Evolutionary conservation across 2,113 vertebrate genomes (phyloP).

Genomic region (Ophthalmolycus amberensis): DNA sequence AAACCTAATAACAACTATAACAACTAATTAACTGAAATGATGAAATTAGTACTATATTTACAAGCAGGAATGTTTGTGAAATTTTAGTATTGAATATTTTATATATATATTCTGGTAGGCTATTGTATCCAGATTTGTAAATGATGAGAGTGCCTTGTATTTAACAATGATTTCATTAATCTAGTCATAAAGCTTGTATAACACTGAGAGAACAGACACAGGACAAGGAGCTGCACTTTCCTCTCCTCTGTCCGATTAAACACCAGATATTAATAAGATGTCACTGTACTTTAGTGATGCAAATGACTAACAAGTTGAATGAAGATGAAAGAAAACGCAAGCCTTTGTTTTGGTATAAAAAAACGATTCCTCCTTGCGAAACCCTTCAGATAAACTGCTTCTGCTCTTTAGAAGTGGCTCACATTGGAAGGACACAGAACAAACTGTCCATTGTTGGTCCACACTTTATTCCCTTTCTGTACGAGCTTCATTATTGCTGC

Average conservation of each 20-base stretch:
- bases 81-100: neutral
- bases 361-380: conserved; percentile 54
- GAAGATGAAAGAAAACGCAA: conserved; percentile 51
- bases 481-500: conserved; percentile 67
- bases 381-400: conserved; percentile 64
- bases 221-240: neutral
- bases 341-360: conserved; percentile 54
- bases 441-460: conserved; percentile 76
- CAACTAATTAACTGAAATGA: neutral
- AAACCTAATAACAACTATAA: neutral
- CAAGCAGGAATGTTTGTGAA: too few relatives aligned
- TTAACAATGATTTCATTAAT: neutral
- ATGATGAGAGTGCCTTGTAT: neutral
- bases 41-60: neutral
- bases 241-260: conserved; percentile 3
- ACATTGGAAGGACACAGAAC: conserved; percentile 76
- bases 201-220: neutral
- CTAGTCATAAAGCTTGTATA: neutral
- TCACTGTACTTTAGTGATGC: neutral
- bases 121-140: neutral
- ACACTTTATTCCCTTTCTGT: conserved; percentile 66
- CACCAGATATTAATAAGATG: conserved; percentile 9
- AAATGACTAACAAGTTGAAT: conserved; percentile 4
- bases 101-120: neutral
- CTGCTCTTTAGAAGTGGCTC: conserved; percentile 53